Base-by-base conservation (phyloP, 2,888 invertebrate species). In the Taphrorychus bicolor region DNA sequence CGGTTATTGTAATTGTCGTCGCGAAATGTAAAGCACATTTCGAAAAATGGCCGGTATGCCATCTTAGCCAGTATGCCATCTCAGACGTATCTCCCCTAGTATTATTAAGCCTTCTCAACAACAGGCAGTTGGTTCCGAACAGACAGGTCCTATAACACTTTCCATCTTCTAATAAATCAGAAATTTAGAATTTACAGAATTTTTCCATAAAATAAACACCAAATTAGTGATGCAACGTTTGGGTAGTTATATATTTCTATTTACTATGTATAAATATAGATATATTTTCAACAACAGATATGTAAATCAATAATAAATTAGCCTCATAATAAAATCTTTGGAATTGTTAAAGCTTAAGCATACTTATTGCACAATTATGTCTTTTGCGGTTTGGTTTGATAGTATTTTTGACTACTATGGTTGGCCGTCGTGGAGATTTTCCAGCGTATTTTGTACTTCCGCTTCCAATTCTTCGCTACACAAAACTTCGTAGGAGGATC, bases 401-500 rank as follows among this genome's bases (percentile, higher is more conserved):
- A 42, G 49, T 53, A 24, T 52, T 17, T 42, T 45, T 18, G 40
- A n/a, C n/a, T n/a, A n/a, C 7, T 56, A 7, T 21, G 32, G 22
- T 45, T 19, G 17, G 54, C 14, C 2, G 32, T 56, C 32, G 17
- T 51, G 54, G 32, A 71, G 57, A 42, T 17, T 65, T 1, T 70
- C 70, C 41, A 76, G 56, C 16, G 72, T 73, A 17, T 67, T 70
- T 59, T 74, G 73, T 19, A 79, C 76, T 66, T 77, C 76, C 2
- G 66, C 52, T 59, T 79, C 79, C 32, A 81, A 71, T 57, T 75
- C 77, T 3, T 74, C 71, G 68, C 76, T 77, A 3, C 70, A 69
- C 57, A 81, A 71, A 40, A 80, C 72, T 54, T 80, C 79, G 21
- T 79, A 74, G 2, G 77, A 76, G 3, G 76, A 73, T 59, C 67